Evolutionary conservation across 2,888 invertebrate genomes (phyloP), one percentile per base, ranked within the genome.

Genomic region (Axea sp.): DNA sequence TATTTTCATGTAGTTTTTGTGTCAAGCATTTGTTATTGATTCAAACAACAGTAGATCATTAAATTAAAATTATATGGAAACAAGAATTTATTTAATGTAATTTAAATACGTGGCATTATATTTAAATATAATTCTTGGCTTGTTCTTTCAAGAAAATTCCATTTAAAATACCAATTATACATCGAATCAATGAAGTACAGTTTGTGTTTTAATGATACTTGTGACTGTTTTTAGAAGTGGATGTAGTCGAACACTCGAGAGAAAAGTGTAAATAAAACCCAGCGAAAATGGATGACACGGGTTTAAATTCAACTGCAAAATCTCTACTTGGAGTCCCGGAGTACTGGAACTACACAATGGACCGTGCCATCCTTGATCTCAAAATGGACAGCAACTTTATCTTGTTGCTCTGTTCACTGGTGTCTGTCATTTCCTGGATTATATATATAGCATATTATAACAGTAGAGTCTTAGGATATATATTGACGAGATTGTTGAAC

Each of bases 361-460:
- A 91, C 64, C 88, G 90, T 85, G 90, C 91, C 79, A 86, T 83
- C 64, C 87, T 92, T 77, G 92, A 94, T 82, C 90, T 94, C 78
- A 91, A 91, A 87, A 92, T 93, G 91, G 95, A 96, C 88, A 92
- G 93, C 80, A 95, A 94, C 85, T 92, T 92, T 82, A 90, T 90
- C 45, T 93, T 93, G 90, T 89, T 96, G 77, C 90, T 97, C 14
- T 93, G 93, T 80, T 96, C 96, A 65, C 90, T 96, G 45, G 90
- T 94, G 79, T 93, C 94, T 73, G 95, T 95, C 12, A 94, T 96
- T 84, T 90, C 93, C 28, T 98, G 98, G 98, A 92, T 97, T 49
- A 94, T 97, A 78, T 98, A 98, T 88, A 94, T 97, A 82, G 94
- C 95, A 0, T 97, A 96, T 89, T 98, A 98, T 89, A 97, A 97